Base-by-base conservation (phyloP, 2,113 vertebrate species). In the Aythya baeri region DNA sequence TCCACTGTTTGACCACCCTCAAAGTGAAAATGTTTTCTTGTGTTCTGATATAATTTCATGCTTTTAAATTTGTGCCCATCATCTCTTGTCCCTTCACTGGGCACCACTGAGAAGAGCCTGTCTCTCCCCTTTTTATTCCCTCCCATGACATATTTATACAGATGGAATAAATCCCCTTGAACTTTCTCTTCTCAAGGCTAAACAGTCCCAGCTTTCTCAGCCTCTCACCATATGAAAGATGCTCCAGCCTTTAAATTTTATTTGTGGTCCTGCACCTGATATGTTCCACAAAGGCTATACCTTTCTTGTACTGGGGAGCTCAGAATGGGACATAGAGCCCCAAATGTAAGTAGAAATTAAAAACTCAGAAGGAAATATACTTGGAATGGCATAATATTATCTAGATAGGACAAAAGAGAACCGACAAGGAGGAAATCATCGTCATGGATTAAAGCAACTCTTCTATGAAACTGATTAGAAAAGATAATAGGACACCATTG, bases 231-330 rank as follows among this genome's bases (percentile, higher is more conserved):
- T 1, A 79, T 17, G 0, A 71, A 29, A 86, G 23, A 34, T 55
- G 31, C 2, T 61, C 12, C 29, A 29, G 14, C 55, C 27, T 32
- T 63, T 63, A 49, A 80, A 6, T 31, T 17, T 63, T 22, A 11
- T 11, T 20, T 75, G 18, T 68, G 23, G 16, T 6, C 25, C 57
- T 67, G 46, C 4, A 29, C 8, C 0, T 0, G 57, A 68, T 16
- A 79, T 1, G 2, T 17, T 75, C 10, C 54, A 75, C 22, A 57
- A 61, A 75, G 9, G 65, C 57, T 1, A 0, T n/a, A 25, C 44
- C 78, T 25, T 74, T n/a, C 41, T 86, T 61, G 31, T 11, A 55
- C 4, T 38, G 32, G 17, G 27, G 20, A 94, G 9, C 43, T 92
- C 57, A 63, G 52, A 86, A 63, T 74, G 22, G 49, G 18, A 38